Evolutionary conservation across 2,888 invertebrate species (phyloP).

Genomic region (Acleris emargana): DNA sequence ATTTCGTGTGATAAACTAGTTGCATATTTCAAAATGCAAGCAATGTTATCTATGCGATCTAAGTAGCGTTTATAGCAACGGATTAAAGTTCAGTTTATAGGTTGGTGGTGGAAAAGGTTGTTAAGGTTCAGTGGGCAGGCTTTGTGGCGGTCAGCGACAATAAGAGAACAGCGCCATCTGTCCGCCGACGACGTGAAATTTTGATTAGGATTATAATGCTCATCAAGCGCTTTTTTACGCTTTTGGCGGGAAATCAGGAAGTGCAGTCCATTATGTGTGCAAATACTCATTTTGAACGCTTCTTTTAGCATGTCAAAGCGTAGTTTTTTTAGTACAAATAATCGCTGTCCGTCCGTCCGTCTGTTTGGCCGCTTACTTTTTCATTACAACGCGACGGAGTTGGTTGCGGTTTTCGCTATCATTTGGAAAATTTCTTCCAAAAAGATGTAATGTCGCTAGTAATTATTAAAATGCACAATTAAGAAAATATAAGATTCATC

Average conservation of each 20-base stretch:
- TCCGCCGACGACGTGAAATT: conserved; percentile 24
- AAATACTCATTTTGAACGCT: conserved; percentile 29
- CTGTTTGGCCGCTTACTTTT: too few species aligned
- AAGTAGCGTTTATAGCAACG: neutral
- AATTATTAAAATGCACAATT: too few species aligned
- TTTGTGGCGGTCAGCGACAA: conserved; percentile 34
- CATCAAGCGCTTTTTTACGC: conserved; percentile 21
- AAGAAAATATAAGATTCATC: too few species aligned
- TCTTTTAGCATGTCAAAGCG: neutral
- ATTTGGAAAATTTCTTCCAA: too few species aligned
- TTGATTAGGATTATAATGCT: conserved; percentile 33
- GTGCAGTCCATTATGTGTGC: conserved; percentile 19
- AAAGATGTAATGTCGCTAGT: too few species aligned
- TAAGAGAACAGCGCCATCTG: conserved; percentile 35
- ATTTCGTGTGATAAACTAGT: conserved; percentile 31
- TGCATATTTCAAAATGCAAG: conserved; percentile 32
- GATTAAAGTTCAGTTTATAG: neutral
- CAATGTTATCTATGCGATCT: conserved; percentile 8
- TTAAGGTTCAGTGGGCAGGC: conserved; percentile 24
- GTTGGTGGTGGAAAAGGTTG: neutral
- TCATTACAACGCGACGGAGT: too few species aligned
- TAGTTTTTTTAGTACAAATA: neutral
- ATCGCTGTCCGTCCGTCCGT: neutral
- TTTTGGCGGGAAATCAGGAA: conserved; percentile 14
- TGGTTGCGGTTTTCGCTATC: too few species aligned